Base-by-base conservation (phyloP, 2,113 vertebrate species). In the Papio anubis region DNA sequence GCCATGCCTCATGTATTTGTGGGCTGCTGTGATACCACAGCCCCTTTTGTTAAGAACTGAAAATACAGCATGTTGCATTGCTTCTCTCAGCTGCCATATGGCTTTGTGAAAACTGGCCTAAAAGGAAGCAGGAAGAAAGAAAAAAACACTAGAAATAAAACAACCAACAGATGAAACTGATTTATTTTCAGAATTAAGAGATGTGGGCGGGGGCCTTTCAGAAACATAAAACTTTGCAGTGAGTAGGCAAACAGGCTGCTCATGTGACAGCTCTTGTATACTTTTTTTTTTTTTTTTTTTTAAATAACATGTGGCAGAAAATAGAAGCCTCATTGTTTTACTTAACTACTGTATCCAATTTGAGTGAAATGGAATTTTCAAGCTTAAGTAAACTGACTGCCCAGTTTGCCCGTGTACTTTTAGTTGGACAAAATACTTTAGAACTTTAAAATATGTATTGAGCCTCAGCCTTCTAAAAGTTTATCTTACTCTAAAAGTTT, bases 41-140 rank as follows among this genome's bases (percentile, higher is more conserved):
- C 95, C 98, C 98, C 99, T 98, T 99, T 99, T 99, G 99, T 99
- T 98, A 94, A 96, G 72, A 97, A 98, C 98, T 98, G 97, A 98
- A 99, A 98, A 99, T 98, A 97, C 98, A 97, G 98, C 98, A 98
- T 98, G 92, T 97, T 98, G 98, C 98, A 95, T 98, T 95, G 95
- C 97, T 98, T 98, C 98, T 98, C 98, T 99, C 99, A 99, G 98
- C 99, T 99, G 99, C 99, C 99, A 99, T 99, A 99, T 99, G 99
- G 99, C 99, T 98, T 99, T 98, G 97, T 98, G 98, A 98, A 98
- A 98, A 98, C 93, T 88, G 97, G 97, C 98, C 98, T 98, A 98
- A 98, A 98, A 98, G 97, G 97, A 98, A 98, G 87, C 93, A 96
- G 89, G 80, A 96, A 96, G 85, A 13, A 0, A 0, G 3, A 16